Conservation (phyloP, 2,888 invertebrate species). For the Sphaeridia pumilis region DNA sequence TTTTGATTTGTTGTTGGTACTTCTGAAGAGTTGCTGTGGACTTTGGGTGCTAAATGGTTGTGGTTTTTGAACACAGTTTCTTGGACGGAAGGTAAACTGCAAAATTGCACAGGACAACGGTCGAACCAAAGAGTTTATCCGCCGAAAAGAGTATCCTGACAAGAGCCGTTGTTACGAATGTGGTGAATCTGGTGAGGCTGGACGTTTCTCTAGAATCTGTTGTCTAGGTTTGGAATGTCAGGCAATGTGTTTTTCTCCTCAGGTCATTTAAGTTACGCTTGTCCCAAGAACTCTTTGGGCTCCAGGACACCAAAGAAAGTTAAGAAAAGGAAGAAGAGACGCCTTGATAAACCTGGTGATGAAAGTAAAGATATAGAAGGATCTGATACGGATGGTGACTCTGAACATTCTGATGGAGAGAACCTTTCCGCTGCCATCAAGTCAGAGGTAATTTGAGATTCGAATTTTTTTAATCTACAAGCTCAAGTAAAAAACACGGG, state of each 20-base stretch:
- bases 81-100: constrained; percentile 57
- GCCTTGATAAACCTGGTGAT: no score
- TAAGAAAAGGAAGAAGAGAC: constrained; percentile 41
- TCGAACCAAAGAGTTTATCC: constrained; percentile 56
- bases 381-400: constrained; percentile 38
- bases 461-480: no score
- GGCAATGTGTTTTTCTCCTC: background rate
- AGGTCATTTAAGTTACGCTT: constrained; percentile 56
- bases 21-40: no score
- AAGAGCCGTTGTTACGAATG: constrained; percentile 65
- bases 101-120: constrained; percentile 67
- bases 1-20: background rate
- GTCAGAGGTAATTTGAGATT: no score
- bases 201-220: background rate
- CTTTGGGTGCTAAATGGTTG: no score
- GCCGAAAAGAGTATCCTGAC: constrained; percentile 54
- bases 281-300: constrained; percentile 57
- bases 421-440: no score
- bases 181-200: constrained; percentile 51
- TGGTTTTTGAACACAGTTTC: no score
- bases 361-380: no score
- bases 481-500: no score
- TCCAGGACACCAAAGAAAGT: constrained; percentile 55
- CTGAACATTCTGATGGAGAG: no score
- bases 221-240: background rate